phyloP scores from a whole-genome alignment of 2,113 vertebrate genomes.

The Brachirus orientalis region DNA sequence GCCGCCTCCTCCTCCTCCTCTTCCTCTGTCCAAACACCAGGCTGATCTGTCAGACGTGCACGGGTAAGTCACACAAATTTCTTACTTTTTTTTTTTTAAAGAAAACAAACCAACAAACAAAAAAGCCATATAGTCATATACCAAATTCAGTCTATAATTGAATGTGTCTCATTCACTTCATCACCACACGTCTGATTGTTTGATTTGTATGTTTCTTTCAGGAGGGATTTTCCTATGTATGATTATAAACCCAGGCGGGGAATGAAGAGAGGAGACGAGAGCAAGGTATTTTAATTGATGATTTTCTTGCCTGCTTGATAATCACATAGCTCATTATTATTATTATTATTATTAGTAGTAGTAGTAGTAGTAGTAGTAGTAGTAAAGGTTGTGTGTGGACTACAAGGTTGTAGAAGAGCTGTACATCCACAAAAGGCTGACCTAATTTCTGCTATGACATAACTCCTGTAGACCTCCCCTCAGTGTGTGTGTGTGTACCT shows the following conservation, averaged over 20 bases:
- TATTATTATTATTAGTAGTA: no score
- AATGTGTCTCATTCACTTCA: background rate
- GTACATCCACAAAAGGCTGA: slow-evolving; percentile 59
- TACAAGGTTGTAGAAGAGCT: background rate
- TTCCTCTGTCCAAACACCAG: slow-evolving; percentile 84
- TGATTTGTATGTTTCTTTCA: slow-evolving; percentile 70
- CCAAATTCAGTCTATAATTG: background rate
- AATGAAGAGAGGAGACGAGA: slow-evolving; percentile 92
- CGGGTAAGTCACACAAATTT: slow-evolving; percentile 82
- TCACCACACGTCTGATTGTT: no score
- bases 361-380: no score
- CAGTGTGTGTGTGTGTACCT: slow-evolving; percentile 24
- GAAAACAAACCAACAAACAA: no score
- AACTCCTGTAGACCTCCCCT: slow-evolving; percentile 59
- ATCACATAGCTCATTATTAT: no score
- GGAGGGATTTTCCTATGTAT: slow-evolving; percentile 96
- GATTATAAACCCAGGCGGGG: slow-evolving; percentile 92
- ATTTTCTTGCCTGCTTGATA: no score
- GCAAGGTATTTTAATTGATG: slow-evolving; percentile 90
- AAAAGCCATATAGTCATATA: background rate
- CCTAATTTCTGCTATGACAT: slow-evolving; percentile 71
- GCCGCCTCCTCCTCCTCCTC: slow-evolving; percentile 73
- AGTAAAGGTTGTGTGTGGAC: no score
- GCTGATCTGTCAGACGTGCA: slow-evolving; percentile 85
- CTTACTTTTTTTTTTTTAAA: background rate